Evolutionary conservation across 2,113 vertebrate genomes (phyloP), one percentile per base, ranked within the genome.

Genomic region (Numenius arquata): DNA sequence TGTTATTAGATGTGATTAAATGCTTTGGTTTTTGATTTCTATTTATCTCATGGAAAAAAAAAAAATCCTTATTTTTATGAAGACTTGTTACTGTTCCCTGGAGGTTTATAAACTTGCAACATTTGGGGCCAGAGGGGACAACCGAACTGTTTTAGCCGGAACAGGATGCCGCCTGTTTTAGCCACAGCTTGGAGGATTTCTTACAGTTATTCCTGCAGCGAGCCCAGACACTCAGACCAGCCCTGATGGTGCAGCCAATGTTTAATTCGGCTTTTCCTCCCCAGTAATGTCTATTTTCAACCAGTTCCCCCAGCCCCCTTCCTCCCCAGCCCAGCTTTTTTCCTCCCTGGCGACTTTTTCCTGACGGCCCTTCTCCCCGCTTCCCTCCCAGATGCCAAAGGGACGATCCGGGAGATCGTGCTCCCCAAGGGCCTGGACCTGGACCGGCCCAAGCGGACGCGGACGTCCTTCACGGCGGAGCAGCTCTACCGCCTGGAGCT

Each of bases 321-420:
- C 47, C n/a, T 38, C 40, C 40, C 16, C 23, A 20, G 9, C 47
- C 36, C 43, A 8, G 20, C 27, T 4, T 10, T 62, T 65, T 56
- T 41, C 15, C 48, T 41, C 9, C 23, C 1, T 2, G 15, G 15
- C 12, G 29, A 3, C 5, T 13, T 19, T 45, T 18, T 6, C 53
- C 83, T 66, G n/a, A 87, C 0, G 10, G 13, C 18, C 3, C 2
- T 47, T 85, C 19, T 87, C 50, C 79, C 15, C 0, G 0, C 27
- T 81, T 21, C 11, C 18, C 63, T 7, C 5, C 12, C 96, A 99
- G 99, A 99, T 96, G 99, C 99, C 97, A 99, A 99, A 97, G 99
- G 99, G 87, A 99, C 99, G 48, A 99, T 99, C 96, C 98, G 99
- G 94, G 99, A 99, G 98, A 99, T 99, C 5, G 98, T 99, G 65